A percentile compares a stretch with the other conserved stretches of the same genome.
phyloP scores from a whole-genome alignment of 2,113 vertebrate species.

The Pyxicephalus adspersus region DNA sequence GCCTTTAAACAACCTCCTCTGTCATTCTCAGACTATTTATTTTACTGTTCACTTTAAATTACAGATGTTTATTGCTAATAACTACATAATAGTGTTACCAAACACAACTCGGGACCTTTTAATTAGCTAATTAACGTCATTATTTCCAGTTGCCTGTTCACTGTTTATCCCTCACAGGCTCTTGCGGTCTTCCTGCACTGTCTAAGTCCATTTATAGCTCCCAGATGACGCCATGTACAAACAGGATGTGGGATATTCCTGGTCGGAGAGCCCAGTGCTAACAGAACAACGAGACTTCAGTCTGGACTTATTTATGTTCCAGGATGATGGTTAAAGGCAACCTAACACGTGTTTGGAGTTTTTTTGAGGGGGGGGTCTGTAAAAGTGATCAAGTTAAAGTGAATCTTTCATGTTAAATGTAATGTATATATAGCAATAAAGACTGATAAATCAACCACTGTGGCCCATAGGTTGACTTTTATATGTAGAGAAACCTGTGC shows the following conservation, averaged over 20 bases:
- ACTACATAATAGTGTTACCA: neutral
- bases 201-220: conserved; percentile 14
- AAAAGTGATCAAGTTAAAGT: too few relatives aligned
- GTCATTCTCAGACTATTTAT: neutral
- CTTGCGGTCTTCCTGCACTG: neutral
- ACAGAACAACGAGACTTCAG: neutral
- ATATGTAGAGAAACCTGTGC: too few relatives aligned
- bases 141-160: neutral
- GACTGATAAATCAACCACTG: too few relatives aligned
- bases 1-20: neutral
- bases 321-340: too few relatives aligned
- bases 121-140: neutral
- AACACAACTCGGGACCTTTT: neutral
- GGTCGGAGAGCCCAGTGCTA: neutral
- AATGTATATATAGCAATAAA: too few relatives aligned
- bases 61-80: neutral
- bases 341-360: too few relatives aligned
- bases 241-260: neutral
- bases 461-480: too few relatives aligned
- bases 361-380: too few relatives aligned
- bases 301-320: neutral
- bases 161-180: neutral
- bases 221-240: conserved; percentile 1
- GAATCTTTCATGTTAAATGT: too few relatives aligned
- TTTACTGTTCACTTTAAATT: neutral